Conservation (phyloP, 2,113 vertebrate species). For the Poeciliopsis occidentalis region DNA sequence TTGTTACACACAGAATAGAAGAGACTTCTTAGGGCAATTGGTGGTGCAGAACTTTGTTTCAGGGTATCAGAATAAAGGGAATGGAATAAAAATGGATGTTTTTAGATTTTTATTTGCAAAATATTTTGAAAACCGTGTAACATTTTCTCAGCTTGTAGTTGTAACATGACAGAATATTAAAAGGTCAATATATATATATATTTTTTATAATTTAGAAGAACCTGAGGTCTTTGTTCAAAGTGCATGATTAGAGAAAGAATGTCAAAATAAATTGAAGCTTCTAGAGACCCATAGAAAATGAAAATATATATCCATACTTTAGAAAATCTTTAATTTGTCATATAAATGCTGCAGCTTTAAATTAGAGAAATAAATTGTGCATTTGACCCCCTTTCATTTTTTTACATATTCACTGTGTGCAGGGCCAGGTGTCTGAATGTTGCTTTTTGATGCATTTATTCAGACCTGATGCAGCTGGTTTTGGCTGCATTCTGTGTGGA, state of each 20-base stretch:
- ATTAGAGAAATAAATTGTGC: background rate
- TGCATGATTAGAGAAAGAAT: background rate
- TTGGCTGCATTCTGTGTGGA: background rate
- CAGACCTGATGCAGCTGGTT: background rate
- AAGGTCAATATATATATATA: background rate
- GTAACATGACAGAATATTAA: too few species aligned
- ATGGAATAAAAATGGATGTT: too few species aligned
- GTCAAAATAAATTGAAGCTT: background rate
- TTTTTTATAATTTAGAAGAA: background rate
- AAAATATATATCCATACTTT: too few species aligned
- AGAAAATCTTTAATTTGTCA: too few species aligned
- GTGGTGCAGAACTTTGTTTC: too few species aligned
- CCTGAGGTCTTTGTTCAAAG: background rate
- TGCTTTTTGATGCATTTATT: slow-evolving; percentile 34
- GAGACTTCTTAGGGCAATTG: too few species aligned
- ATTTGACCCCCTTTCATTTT: slow-evolving; percentile 8
- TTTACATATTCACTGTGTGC: slow-evolving; percentile 12
- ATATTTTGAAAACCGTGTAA: too few species aligned
- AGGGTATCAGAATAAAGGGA: too few species aligned
- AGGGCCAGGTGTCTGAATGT: background rate
- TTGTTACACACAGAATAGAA: background rate
- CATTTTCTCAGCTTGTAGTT: too few species aligned
- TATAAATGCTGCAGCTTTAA: background rate
- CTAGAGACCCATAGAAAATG: too few species aligned
- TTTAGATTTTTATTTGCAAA: too few species aligned